These are phyloP conservation scores for Eremobia ochroleuca DNA, from an alignment of 2,888 invertebrate genomes.

Conservation along the genomic window DNA sequence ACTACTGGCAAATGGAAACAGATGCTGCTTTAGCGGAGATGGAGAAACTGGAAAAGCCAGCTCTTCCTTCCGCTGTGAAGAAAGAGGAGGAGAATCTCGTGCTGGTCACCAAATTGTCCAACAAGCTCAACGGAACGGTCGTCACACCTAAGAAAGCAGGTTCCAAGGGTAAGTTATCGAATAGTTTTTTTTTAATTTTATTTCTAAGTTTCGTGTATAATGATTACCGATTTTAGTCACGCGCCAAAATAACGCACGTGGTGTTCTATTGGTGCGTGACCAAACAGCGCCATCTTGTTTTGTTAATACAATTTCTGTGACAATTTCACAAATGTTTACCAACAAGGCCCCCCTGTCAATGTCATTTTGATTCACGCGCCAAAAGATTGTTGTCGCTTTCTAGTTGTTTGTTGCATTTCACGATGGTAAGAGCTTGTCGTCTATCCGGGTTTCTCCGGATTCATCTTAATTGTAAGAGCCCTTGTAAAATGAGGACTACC, in stretches of 20 bases:
- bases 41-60: constrained; percentile 73
- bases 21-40: constrained; percentile 75
- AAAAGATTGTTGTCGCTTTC: not conserved
- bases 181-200: not conserved
- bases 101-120: constrained; percentile 74
- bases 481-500: not conserved
- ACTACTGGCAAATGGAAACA: constrained; percentile 86
- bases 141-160: constrained; percentile 77
- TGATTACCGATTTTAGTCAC: too few species aligned
- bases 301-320: not conserved
- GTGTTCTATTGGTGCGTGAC: not conserved
- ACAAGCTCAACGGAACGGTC: constrained; percentile 82
- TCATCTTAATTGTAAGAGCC: not conserved
- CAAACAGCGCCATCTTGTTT: not conserved
- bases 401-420: not conserved
- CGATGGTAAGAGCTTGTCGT: not conserved
- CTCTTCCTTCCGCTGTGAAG: constrained; percentile 39
- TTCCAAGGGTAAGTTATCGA: constrained; percentile 77
- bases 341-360: not conserved
- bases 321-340: not conserved
- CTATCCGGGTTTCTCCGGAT: not conserved
- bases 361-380: not conserved
- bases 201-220: not conserved
- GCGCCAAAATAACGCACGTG: too few species aligned
- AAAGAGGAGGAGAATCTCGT: constrained; percentile 60